Evolutionary conservation across 2,113 vertebrate genomes (phyloP), one percentile per base, ranked within the genome.

Genomic region (Proteles cristata): DNA sequence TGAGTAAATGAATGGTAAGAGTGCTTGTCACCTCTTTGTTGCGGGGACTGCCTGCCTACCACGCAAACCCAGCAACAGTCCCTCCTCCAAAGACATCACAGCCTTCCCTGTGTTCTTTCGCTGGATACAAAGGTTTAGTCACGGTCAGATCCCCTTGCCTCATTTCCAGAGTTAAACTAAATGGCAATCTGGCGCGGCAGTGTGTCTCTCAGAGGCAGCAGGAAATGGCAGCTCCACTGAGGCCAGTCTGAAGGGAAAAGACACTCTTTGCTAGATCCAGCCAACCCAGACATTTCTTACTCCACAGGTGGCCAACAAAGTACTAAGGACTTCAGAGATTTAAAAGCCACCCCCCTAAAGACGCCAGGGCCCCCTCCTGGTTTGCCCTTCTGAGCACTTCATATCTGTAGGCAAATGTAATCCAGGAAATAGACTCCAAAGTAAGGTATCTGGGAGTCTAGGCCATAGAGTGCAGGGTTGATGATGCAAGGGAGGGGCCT

Each of bases 161-260:
- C 76, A 82, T 88, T 97, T 96, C 83, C 76, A 19, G 53, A 93
- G 39, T 84, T 93, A 79, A 97, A 89, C 74, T 89, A 92, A 96
- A 93, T 85, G 68, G 92, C 93, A 96, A 1, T 74, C 65, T 69
- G 58, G 79, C 50, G 81, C n/a, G 58, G 26, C 2, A 61, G 1
- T 84, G 88, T 74, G 21, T 82, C 96, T 96, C 89, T 86, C 43
- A 15, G 17, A 94, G 50, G 28, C 84, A 90, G 58, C 39, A 77
- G 68, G 50, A 96, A 95, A 82, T 82, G 81, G 85, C 80, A 97
- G 61, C n/a, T 92, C 88, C 73, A 63, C 26, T 39, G 95, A 97
- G 80, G 79, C 11, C 1, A 0, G 25, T 63, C 21, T 55, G 79
- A 96, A 91, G 39, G 48, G n/a, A 96, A 90, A 94, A 89, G 31